Evolutionary conservation across 2,888 invertebrate species (phyloP), one percentile per base, ranked within the genome.

Genomic region (Euproctis similis): DNA sequence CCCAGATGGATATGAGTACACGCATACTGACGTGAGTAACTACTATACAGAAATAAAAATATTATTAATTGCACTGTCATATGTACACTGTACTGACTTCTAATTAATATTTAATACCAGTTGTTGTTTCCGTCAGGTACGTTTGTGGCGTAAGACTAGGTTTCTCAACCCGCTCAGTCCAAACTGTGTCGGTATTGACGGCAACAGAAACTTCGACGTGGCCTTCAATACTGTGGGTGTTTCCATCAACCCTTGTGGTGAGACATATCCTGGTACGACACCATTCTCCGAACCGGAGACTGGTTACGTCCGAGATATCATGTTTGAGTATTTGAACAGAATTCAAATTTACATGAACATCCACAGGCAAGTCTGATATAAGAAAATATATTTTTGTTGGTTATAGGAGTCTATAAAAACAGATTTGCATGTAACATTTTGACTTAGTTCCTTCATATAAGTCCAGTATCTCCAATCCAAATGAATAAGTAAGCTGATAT

Each of bases 1-100:
- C 61, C 91, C 92, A 8, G 92, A 92, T 61, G 92, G 92, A 0
- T 92, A 92, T 48, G 89, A 87, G 44, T 90, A 76, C 56, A 77
- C 87, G 0, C 87, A 86, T 40, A 78, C 90, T 1, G 71, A 86
- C 27, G 85, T 93, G 34, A 87, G 45, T 37, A 17, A 2, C 17
- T 17, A 3, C 2, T n/a, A 7, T 8, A 18, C 1, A 5, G 18
- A 18, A 6, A 14, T 14, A 14, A 14, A 14, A 14, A 14, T 14
- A 14, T 14, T 14, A 14, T 14, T 14, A 14, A 14, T 4, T 14
- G n/a, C n/a, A n/a, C n/a, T n/a, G n/a, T n/a, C n/a, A n/a, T n/a
- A n/a, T n/a, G n/a, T n/a, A n/a, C n/a, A 2, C 2, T 4, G 21
- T 21, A 4, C 8, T 10, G 3, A 2, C 9, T 10, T 21, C 10